Percentiles rank a stretch among this genome's conserved stretches.
Evolutionary conservation across 2,113 vertebrate species (phyloP).

Genomic region (Eulemur macaco): DNA sequence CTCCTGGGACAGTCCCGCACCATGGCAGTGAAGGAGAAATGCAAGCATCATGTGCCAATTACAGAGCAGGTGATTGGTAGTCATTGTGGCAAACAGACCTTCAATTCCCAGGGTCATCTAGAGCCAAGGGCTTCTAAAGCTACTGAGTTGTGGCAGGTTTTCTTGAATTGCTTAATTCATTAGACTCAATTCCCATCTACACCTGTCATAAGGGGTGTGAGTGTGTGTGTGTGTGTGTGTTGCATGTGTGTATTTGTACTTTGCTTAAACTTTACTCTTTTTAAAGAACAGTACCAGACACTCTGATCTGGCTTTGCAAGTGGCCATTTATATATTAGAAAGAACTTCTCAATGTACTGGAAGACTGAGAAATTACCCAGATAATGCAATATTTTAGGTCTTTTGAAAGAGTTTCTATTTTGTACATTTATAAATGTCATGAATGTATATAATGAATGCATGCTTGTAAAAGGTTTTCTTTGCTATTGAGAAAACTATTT

Average conservation of each 20-base stretch:
- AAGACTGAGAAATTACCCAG: neutral
- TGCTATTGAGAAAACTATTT: slow-evolving; percentile 13
- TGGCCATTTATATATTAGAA: neutral
- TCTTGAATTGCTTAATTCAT: neutral
- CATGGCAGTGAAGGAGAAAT: neutral
- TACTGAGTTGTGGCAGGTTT: neutral
- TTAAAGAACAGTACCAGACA: neutral
- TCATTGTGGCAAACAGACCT: neutral
- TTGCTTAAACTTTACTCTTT: neutral
- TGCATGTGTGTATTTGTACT: neutral
- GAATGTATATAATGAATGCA: neutral
- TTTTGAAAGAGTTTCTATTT: neutral
- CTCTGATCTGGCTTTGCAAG: neutral
- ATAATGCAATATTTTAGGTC: neutral
- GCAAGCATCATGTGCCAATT: neutral
- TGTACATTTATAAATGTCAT: neutral
- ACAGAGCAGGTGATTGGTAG: neutral
- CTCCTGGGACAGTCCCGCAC: neutral
- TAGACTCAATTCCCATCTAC: neutral
- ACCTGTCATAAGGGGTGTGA: neutral
- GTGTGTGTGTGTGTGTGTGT: neutral
- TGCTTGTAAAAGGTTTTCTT: neutral
- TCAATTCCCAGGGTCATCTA: neutral
- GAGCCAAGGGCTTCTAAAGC: neutral
- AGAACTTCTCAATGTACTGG: neutral